These are phyloP conservation scores for Anguilla rostrata DNA, from an alignment of 2,113 vertebrate species.

Conservation along the genomic window DNA sequence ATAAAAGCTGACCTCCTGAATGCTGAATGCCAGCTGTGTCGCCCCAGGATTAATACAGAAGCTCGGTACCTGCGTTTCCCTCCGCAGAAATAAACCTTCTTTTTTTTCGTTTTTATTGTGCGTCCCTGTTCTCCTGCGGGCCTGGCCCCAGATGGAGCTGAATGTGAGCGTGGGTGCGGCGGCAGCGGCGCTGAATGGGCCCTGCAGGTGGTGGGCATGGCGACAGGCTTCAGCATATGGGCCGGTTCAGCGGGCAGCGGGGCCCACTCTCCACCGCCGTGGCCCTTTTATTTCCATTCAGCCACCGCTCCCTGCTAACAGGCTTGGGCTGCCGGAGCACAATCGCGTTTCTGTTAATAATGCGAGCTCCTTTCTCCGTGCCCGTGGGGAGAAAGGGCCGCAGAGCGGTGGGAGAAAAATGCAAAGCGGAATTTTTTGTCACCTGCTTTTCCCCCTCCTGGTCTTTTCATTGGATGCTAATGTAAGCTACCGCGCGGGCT, in stretches of 20 bases:
- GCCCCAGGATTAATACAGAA: slow-evolving; percentile 47
- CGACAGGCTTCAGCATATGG: slow-evolving; percentile 47
- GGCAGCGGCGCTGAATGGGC: neutral
- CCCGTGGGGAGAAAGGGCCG: slow-evolving; percentile 21
- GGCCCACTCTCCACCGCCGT: slow-evolving; percentile 15
- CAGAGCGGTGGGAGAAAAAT: slow-evolving; percentile 37
- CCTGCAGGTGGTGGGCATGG: slow-evolving; percentile 57
- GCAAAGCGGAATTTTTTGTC: slow-evolving; percentile 38
- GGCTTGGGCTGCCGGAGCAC: slow-evolving; percentile 34
- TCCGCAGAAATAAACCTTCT: slow-evolving; percentile 47
- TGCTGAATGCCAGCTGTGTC: slow-evolving; percentile 46
- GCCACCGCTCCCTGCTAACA: slow-evolving; percentile 46
- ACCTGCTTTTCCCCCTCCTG: slow-evolving; percentile 16
- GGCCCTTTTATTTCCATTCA: slow-evolving; percentile 41
- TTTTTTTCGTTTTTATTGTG: slow-evolving; percentile 37
- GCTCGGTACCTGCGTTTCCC: slow-evolving; percentile 31
- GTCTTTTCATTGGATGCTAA: slow-evolving; percentile 27
- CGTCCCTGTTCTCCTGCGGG: neutral
- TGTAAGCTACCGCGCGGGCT: neutral
- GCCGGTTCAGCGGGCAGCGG: slow-evolving; percentile 44
- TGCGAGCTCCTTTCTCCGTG: slow-evolving; percentile 32
- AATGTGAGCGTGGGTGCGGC: slow-evolving; percentile 29
- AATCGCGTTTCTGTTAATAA: slow-evolving; percentile 25
- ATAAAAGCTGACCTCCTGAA: neutral
- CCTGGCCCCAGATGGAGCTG: slow-evolving; percentile 26